Base-by-base conservation (phyloP, 2,888 invertebrate species). In the Tachina fera region DNA sequence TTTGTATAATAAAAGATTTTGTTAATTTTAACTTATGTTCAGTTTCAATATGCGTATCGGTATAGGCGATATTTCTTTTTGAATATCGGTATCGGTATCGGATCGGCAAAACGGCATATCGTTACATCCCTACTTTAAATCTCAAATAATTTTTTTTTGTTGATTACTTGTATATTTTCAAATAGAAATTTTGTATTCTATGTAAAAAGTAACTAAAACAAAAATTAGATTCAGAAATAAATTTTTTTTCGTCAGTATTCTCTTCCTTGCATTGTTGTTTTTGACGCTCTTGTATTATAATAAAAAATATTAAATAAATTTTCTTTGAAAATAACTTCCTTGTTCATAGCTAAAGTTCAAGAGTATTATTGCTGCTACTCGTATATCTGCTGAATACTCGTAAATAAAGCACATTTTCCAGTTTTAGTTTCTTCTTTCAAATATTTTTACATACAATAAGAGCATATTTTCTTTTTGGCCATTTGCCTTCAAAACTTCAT, bases 381-480 rank as follows among this genome's bases (percentile, higher is more conserved):
- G n/a, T n/a, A n/a, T 51, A 16, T 22, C 22, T 41, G n/a, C 14
- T n/a, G 11, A 51, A 63, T 31, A 31, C 3, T 31, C 31, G 31
- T 31, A 47, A 60, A 31, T 19, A 51, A 63, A 45, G 43, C 13
- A 9, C 49, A 76, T 47, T 47, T 60, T 13, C 1, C 49, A 31
- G 41, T 31, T 53, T 3, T 41, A 49, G 9, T 16, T 56, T 31
- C 6, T 45, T 56, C 31, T 49, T 47, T 19, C 4, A 41, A 68
- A 49, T 0, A 68, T 70, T 61, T 78, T 70, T 70, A 67, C 80
- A 74, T 74, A 81, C 80, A 81, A 81, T 74, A 31, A 31, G 31
- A 31, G 31, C 31, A 49, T 31, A 19, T 72, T 71, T 76, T 74
- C 45, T 22, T 67, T 68, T 58, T 43, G 13, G 22, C 51, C 51